Percentiles rank a stretch among this genome's conserved stretches.
Conservation (phyloP, 2,888 invertebrate genomes). For the Acrobasis consociella region DNA sequence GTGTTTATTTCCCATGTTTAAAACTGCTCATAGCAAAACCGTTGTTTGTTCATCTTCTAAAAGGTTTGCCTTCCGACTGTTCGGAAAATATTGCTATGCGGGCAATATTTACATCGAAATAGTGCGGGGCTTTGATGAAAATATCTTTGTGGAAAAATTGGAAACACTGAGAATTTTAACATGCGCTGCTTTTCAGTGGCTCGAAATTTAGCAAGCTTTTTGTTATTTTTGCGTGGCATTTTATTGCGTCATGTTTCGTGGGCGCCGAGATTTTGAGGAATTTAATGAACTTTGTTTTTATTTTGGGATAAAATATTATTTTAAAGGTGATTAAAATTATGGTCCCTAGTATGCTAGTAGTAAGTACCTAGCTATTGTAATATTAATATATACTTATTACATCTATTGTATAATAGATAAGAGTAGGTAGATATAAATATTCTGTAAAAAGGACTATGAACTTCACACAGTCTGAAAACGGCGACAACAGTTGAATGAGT, state of each 20-base stretch:
- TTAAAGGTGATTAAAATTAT: too few relatives aligned
- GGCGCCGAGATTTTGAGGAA: not conserved
- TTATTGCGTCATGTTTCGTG: conserved; percentile 2
- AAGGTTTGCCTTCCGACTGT: conserved; percentile 27
- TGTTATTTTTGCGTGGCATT: not conserved
- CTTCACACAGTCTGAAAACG: too few relatives aligned
- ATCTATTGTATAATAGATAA: too few relatives aligned
- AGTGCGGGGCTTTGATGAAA: conserved; percentile 26
- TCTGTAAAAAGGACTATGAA: too few relatives aligned
- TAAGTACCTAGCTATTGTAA: too few relatives aligned
- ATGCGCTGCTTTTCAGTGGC: conserved; percentile 19
- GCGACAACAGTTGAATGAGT: not conserved
- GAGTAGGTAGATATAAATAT: too few relatives aligned
- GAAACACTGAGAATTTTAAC: conserved; percentile 17
- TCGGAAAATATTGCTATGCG: conserved; percentile 27
- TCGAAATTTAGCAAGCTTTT: not conserved
- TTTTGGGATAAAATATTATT: too few relatives aligned
- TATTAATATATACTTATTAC: too few relatives aligned
- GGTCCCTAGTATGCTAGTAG: too few relatives aligned
- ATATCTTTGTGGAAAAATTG: conserved; percentile 28
- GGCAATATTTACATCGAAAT: conserved; percentile 28
- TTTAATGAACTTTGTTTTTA: too few relatives aligned
- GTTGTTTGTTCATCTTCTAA: conserved; percentile 26
- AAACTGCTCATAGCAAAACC: conserved; percentile 7
- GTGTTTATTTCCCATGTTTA: not conserved